Base-by-base conservation (phyloP, 1,140 invertebrate genomes). In the Cydia pomonella region DNA sequence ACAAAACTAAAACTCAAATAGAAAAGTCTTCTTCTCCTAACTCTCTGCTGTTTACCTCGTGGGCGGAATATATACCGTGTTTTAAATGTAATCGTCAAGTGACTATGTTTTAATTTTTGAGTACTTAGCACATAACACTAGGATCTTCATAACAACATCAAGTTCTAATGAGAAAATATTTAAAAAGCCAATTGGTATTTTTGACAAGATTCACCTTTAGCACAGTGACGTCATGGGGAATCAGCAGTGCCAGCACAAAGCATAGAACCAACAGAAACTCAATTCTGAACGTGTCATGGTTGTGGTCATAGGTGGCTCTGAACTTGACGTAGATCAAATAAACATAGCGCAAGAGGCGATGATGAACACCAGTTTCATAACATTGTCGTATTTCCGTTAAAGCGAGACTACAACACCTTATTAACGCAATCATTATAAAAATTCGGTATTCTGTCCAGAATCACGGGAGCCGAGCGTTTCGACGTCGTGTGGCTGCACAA, bases 281-380 rank as follows among this genome's bases (percentile, higher is more conserved):
- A 88, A 99, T 96, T 93, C 97, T 95, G 93, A 99, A 99, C n/a
- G 98, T 99, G 89, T 99, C 98, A 90, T 99, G 98, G 92, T 99
- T 99, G 79, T 97, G 97, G 89, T 99, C 98, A 89, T 99, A 99
- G 1, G 99, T 98, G 3, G 97, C 97, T 94, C 98, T 99, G 93
- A 99, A 99, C 93, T 99, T 99, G 21, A 97, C 89, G 89, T 98
- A 99, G 95, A 99, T 99, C 74, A 99, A 94, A 92, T 98, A 99
- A 33, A 99, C 92, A 41, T 99, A 33, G 97, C 97, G 87, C 95
- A 96, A 0, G 98, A 98, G 71, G 98, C 95, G 25, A 92, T 95
- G 82, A 99, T 94, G 93, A 99, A 99, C 79, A 99, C 95, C 66
- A 99, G 93, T 94, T 99, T 99, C 99, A 99, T 99, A 72, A 96